Percentiles rank a stretch among this genome's conserved stretches.
These are phyloP conservation scores for Scomber scombrus DNA, from an alignment of 2,113 vertebrate genomes.

Conservation along the genomic window DNA sequence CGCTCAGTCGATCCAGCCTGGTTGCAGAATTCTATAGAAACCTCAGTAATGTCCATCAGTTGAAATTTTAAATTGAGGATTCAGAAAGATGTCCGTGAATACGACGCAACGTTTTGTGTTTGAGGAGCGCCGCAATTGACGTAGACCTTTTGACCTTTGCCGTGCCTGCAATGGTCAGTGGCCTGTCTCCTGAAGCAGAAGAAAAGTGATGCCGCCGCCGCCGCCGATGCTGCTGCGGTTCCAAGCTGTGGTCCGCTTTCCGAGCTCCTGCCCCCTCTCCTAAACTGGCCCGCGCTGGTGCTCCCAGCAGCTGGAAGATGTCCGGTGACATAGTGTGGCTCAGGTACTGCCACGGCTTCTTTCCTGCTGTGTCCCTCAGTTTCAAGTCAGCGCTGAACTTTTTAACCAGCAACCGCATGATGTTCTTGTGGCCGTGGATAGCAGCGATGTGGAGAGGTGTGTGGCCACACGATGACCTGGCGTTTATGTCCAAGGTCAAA, in stretches of 20 bases:
- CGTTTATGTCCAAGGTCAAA: slow-evolving; percentile 86
- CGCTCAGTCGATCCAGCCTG: no score
- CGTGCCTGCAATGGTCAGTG: neutral
- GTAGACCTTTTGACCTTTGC: slow-evolving; percentile 78
- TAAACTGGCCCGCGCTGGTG: slow-evolving; percentile 64
- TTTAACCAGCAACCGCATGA: slow-evolving; percentile 90
- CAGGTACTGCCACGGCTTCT: slow-evolving; percentile 93
- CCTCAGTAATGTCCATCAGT: neutral
- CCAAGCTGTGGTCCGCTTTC: neutral
- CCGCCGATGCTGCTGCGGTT: neutral
- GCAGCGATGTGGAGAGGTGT: slow-evolving; percentile 94
- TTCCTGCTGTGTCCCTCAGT: slow-evolving; percentile 90
- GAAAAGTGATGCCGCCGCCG: slow-evolving; percentile 44
- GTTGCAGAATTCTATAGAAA: neutral
- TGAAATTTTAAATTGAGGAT: neutral
- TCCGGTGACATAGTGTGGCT: slow-evolving; percentile 74
- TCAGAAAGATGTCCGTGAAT: slow-evolving; percentile 47
- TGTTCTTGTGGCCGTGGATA: slow-evolving; percentile 89
- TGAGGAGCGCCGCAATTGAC: slow-evolving; percentile 81
- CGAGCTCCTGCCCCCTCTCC: neutral
- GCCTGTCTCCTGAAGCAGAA: slow-evolving; percentile 21
- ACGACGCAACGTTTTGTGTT: slow-evolving; percentile 73
- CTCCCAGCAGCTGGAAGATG: slow-evolving; percentile 88
- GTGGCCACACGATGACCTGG: slow-evolving; percentile 88
- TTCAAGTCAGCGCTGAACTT: slow-evolving; percentile 87